These are phyloP conservation scores for Dryomyza anilis DNA, from an alignment of 2,888 invertebrate genomes.

Conservation along the genomic window DNA sequence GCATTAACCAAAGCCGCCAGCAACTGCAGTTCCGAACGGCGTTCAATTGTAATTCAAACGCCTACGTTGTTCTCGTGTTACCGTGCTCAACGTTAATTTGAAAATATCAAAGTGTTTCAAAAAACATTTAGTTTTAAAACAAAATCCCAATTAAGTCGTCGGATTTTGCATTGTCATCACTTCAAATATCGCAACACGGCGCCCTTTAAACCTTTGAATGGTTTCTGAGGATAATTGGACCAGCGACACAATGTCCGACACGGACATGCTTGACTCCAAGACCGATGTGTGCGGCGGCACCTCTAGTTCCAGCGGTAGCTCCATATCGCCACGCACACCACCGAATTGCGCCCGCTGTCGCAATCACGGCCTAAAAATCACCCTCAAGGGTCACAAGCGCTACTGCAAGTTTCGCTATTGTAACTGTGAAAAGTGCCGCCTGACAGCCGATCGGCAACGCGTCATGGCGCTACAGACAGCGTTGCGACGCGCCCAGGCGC, in stretches of 20 bases:
- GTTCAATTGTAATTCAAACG: too few relatives aligned
- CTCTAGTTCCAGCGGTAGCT: conserved; percentile 64
- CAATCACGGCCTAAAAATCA: conserved; percentile 87
- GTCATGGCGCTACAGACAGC: conserved; percentile 92
- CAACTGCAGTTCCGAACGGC: too few relatives aligned
- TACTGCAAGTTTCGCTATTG: conserved; percentile 87
- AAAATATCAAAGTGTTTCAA: too few relatives aligned
- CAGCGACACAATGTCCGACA: conserved; percentile 62
- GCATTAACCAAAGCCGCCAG: too few relatives aligned
- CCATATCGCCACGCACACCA: conserved; percentile 75
- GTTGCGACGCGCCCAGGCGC: conserved; percentile 79
- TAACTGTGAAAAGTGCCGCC: conserved; percentile 82
- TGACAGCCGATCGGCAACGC: conserved; percentile 84
- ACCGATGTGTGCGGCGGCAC: conserved; percentile 63
- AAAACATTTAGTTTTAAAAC: neutral
- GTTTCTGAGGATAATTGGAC: conserved; percentile 59
- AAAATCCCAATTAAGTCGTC: neutral
- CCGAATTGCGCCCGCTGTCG: conserved; percentile 92
- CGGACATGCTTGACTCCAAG: conserved; percentile 64
- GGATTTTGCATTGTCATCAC: too few relatives aligned
- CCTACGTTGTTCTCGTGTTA: too few relatives aligned
- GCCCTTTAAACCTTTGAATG: conserved; percentile 45
- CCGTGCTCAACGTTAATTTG: too few relatives aligned
- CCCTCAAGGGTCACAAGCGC: conserved; percentile 89
- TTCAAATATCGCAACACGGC: neutral